Evolutionary conservation across 2,113 vertebrate genomes (phyloP).

Genomic region (Galemys pyrenaicus): DNA sequence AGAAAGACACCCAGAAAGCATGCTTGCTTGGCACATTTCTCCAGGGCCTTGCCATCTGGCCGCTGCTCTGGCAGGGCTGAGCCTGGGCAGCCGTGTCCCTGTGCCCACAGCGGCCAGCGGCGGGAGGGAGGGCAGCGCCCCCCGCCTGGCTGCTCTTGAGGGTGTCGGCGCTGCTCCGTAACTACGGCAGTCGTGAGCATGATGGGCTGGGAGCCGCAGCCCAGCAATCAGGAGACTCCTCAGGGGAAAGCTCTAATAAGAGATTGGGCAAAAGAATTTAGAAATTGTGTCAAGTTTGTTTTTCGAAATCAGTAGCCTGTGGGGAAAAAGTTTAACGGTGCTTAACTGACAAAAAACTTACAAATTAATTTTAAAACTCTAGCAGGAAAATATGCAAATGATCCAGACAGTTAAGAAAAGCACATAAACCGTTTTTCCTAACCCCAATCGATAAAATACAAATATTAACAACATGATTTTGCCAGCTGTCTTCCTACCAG

Average conservation of each 20-base stretch:
- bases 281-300: background rate
- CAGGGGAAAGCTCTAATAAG: background rate
- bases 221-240: background rate
- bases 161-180: no score
- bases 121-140: background rate
- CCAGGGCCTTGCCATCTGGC: background rate
- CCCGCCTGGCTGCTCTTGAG: no score
- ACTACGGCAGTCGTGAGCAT: no score
- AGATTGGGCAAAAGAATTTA: background rate
- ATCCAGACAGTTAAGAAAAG: conserved; percentile 29
- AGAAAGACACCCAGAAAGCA: background rate
- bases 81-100: background rate
- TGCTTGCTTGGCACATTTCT: background rate
- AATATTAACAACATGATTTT: background rate
- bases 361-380: background rate
- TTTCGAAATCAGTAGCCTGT: background rate
- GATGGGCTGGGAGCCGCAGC: background rate
- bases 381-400: background rate
- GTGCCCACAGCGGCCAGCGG: background rate
- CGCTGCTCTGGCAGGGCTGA: no score
- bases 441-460: background rate
- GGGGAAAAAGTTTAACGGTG: background rate
- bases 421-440: background rate
- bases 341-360: background rate
- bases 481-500: background rate